phyloP scores from a whole-genome alignment of 2,113 vertebrate genomes.

The Eulacestoma nigropectus region DNA sequence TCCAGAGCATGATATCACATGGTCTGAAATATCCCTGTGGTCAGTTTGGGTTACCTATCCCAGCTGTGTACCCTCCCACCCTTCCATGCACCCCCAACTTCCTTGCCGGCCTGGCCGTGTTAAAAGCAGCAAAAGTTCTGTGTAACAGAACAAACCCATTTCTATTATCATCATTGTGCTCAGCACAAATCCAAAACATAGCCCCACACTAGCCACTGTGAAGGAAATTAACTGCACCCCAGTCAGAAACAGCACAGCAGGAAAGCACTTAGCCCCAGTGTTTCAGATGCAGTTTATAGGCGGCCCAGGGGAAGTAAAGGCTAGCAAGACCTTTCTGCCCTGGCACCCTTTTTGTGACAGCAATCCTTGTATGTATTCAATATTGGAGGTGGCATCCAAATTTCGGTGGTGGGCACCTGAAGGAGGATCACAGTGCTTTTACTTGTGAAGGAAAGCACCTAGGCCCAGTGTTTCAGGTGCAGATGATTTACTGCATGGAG shows the following conservation, averaged over 20 bases:
- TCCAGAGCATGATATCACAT: neutral
- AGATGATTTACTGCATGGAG: neutral
- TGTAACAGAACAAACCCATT: neutral
- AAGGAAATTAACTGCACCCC: neutral
- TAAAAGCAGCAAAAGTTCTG: neutral
- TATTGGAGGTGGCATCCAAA: neutral
- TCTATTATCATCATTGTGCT: neutral
- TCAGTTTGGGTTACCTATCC: neutral
- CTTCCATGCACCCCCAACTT: neutral
- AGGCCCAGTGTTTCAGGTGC: neutral
- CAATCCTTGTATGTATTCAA: neutral
- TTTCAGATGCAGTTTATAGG: neutral
- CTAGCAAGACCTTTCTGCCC: neutral
- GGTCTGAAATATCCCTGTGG: neutral
- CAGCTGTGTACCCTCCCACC: neutral
- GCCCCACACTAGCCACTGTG: neutral
- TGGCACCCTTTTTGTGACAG: neutral
- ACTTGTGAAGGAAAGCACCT: neutral
- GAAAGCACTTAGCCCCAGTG: neutral
- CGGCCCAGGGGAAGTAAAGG: neutral
- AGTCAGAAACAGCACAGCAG: neutral
- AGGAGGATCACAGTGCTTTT: neutral
- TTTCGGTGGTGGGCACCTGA: neutral
- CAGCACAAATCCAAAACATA: neutral
- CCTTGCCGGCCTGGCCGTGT: neutral